Percentiles rank a stretch among this genome's conserved stretches.
Conservation (phyloP, 2,113 vertebrate genomes). For the Heliornis fulica region DNA sequence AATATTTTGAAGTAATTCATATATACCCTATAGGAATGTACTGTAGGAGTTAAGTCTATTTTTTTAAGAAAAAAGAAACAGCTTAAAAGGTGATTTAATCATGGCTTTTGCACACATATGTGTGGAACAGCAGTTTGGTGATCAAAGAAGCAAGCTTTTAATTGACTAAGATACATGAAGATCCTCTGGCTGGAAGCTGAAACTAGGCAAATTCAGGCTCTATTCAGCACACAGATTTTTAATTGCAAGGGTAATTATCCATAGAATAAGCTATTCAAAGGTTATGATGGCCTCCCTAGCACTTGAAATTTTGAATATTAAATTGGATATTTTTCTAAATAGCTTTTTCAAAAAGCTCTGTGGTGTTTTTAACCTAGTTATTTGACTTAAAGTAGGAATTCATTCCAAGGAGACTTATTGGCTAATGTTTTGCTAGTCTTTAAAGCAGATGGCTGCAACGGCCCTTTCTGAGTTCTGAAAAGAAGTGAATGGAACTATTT, state of each 20-base stretch:
- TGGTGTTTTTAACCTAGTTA: slow-evolving; percentile 13
- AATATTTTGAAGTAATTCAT: neutral
- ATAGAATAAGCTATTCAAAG: slow-evolving; percentile 37
- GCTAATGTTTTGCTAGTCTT: neutral
- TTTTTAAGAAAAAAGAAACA: neutral
- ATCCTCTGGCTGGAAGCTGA: neutral
- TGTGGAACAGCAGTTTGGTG: neutral
- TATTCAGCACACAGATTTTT: slow-evolving; percentile 29
- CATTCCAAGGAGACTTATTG: neutral
- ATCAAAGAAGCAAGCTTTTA: neutral
- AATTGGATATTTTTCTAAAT: neutral
- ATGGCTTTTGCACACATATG: neutral
- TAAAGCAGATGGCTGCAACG: neutral
- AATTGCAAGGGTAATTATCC: slow-evolving; percentile 6
- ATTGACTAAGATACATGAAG: slow-evolving; percentile 8
- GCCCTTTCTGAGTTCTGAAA: neutral
- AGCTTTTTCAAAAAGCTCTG: neutral
- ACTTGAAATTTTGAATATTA: slow-evolving; percentile 41
- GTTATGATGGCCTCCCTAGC: slow-evolving; percentile 10
- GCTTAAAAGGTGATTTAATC: neutral
- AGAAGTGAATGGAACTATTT: neutral
- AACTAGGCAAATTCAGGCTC: slow-evolving; percentile 2
- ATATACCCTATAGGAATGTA: neutral
- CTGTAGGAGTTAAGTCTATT: neutral
- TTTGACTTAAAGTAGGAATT: neutral